A percentile compares a stretch with the other conserved stretches of the same genome.
Evolutionary conservation across 2,888 invertebrate species (phyloP).

Genomic region (Baccha elongata): DNA sequence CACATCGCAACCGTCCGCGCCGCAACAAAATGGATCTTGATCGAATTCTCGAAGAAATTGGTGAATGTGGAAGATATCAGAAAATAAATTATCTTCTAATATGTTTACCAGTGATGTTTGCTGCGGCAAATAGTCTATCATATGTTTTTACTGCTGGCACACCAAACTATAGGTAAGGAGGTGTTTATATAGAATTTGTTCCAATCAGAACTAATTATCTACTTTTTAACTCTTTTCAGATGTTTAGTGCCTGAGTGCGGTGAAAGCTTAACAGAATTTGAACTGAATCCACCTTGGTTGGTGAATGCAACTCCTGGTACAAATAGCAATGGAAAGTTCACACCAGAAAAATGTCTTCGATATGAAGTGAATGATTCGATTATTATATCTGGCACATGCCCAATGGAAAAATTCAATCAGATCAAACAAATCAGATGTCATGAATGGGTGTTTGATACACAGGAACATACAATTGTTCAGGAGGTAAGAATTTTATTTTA

Average conservation of each 20-base stretch:
- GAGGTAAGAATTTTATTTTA: conserved; percentile 83
- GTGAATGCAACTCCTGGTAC: conserved; percentile 83
- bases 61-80: conserved; percentile 85
- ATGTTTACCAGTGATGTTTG: conserved; percentile 85
- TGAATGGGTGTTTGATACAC: conserved; percentile 83
- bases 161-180: conserved; percentile 84
- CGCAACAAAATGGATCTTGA: conserved; percentile 84
- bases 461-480: conserved; percentile 84
- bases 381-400: conserved; percentile 76
- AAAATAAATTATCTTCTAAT: conserved; percentile 84
- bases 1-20: background rate
- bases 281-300: conserved; percentile 82
- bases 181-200: background rate
- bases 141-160: conserved; percentile 86
- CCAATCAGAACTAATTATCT: background rate
- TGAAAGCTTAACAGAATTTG: conserved; percentile 80
- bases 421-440: conserved; percentile 81
- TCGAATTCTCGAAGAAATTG: conserved; percentile 84
- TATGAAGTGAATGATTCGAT: conserved; percentile 75
- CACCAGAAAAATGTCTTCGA: conserved; percentile 78
- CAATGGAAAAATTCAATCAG: conserved; percentile 80
- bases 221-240: conserved; percentile 81
- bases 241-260: conserved; percentile 84
- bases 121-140: conserved; percentile 85
- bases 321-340: conserved; percentile 78